These are phyloP conservation scores for Agrypnus murinus DNA, from an alignment of 2,888 invertebrate species.

Conservation along the genomic window DNA sequence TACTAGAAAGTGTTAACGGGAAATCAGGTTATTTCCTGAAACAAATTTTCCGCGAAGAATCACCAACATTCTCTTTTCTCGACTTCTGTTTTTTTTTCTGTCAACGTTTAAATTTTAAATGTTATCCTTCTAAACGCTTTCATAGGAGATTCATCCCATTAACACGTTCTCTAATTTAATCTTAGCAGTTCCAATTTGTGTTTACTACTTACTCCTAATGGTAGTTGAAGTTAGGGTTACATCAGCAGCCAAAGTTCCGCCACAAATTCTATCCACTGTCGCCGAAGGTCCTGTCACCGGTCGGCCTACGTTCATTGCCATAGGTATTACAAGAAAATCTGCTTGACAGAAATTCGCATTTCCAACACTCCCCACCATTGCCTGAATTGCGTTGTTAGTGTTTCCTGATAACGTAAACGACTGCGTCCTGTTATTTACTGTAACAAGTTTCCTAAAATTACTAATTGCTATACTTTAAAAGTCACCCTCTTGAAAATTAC, in stretches of 20 bases:
- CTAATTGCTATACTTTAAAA: too few relatives aligned
- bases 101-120: not conserved
- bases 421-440: slow-evolving; percentile 82
- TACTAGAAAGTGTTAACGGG: slow-evolving; percentile 14
- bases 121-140: too few relatives aligned
- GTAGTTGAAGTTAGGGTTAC: slow-evolving; percentile 80
- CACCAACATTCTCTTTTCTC: too few relatives aligned
- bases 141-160: too few relatives aligned
- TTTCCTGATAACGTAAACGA: slow-evolving; percentile 87
- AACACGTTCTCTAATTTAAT: too few relatives aligned
- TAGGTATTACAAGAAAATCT: slow-evolving; percentile 88
- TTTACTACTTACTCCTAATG: slow-evolving; percentile 79
- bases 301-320: slow-evolving; percentile 81
- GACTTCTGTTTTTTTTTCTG: not conserved
- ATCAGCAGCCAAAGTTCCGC: slow-evolving; percentile 86
- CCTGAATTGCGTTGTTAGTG: slow-evolving; percentile 77
- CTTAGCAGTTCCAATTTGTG: not conserved
- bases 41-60: slow-evolving; percentile 13
- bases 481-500: too few relatives aligned
- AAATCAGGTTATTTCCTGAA: slow-evolving; percentile 27
- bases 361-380: slow-evolving; percentile 82
- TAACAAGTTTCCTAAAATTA: slow-evolving; percentile 43
- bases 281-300: slow-evolving; percentile 74
- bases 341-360: slow-evolving; percentile 81
- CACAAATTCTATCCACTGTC: slow-evolving; percentile 88